Conservation (phyloP, 2,113 vertebrate species). For the Steatornis caripensis region DNA sequence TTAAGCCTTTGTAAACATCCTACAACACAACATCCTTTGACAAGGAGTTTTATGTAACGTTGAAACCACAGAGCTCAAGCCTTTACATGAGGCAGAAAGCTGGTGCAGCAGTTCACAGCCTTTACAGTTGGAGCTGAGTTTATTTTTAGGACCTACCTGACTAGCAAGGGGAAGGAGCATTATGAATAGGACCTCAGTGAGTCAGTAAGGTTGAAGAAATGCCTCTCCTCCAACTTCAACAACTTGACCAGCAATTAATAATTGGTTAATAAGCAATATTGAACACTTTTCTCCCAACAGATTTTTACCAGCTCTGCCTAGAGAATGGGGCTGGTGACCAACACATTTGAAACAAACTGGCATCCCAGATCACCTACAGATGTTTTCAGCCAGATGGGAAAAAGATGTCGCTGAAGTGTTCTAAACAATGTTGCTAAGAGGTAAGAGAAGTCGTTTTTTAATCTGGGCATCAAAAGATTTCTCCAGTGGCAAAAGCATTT, state of each 20-base stretch:
- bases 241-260: background rate
- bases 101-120: background rate
- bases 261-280: background rate
- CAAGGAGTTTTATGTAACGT: background rate
- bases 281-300: rapidly evolving
- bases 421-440: background rate
- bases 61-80: background rate
- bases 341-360: background rate
- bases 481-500: background rate
- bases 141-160: background rate
- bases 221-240: background rate
- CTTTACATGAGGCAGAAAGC: background rate
- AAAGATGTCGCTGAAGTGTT: too few species aligned
- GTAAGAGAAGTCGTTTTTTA: background rate
- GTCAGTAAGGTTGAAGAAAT: background rate
- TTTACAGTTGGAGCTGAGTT: background rate
- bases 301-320: background rate
- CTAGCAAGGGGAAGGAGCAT: background rate
- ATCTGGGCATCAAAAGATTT: background rate
- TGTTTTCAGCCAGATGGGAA: background rate
- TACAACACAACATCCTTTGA: background rate
- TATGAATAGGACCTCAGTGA: background rate
- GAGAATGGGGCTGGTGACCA: background rate
- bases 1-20: background rate
- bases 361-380: background rate